Percentiles rank a stretch among this genome's conserved stretches.
phyloP scores from a whole-genome alignment of 2,888 invertebrate species.

The Apoderus coryli region DNA sequence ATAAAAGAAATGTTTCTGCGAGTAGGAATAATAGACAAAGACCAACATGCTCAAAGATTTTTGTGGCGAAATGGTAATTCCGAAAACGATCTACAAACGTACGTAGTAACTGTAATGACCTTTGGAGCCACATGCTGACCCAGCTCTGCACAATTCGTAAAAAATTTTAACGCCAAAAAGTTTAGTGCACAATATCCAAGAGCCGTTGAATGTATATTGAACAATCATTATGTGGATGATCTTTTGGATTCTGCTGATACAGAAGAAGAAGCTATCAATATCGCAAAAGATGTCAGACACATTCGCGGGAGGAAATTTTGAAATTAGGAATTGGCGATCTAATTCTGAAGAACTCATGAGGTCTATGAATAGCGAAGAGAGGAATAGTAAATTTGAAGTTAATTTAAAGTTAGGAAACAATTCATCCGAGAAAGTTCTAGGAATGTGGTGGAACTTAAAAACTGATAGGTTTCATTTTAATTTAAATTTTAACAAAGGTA shows the following conservation, averaged over 20 bases:
- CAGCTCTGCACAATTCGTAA: constrained; percentile 13
- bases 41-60: constrained; percentile 22
- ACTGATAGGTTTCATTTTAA: constrained; percentile 6
- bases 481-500: constrained; percentile 10
- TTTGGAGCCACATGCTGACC: constrained; percentile 15
- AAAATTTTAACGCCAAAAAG: constrained; percentile 14
- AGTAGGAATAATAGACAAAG: constrained; percentile 12
- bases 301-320: too few relatives aligned
- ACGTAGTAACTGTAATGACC: constrained; percentile 14
- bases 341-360: constrained; percentile 13
- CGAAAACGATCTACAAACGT: constrained; percentile 10
- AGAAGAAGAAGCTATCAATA: constrained; percentile 8
- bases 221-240: constrained; percentile 17
- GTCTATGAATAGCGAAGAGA: constrained; percentile 3
- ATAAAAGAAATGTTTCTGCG: constrained; percentile 17
- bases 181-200: constrained; percentile 10
- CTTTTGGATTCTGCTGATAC: constrained; percentile 12
- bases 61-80: constrained; percentile 19
- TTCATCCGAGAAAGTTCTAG: constrained; percentile 10
- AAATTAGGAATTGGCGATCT: constrained; percentile 19
- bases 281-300: too few relatives aligned
- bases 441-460: constrained; percentile 10
- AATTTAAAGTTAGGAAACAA: too few relatives aligned
- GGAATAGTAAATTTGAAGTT: too few relatives aligned
- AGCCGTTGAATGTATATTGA: constrained; percentile 11